Base-by-base conservation (phyloP, 2,797 vertebrate genomes). In the Nyctibius grandis region DNA sequence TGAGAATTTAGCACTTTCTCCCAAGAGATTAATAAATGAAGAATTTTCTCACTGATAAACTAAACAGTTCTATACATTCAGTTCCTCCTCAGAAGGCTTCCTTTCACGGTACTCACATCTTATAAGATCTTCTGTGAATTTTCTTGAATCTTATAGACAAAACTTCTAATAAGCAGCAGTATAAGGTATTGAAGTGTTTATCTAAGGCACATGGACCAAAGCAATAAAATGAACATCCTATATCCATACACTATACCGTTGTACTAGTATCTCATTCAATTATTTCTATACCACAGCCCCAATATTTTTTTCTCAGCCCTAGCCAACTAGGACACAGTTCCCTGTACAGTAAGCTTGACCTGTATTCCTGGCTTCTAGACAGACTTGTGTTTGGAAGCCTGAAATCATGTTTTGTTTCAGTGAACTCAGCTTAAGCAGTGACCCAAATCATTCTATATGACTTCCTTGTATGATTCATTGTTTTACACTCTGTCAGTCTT, bases 401-500 rank as follows among this genome's bases (percentile, higher is more conserved):
- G 34, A 89, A 92, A 54, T 50, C 26, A 13, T 57, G 57, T 65
- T n/a, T 88, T 78, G 6, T 50, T 89, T 86, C 22, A 65, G 70
- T 40, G 63, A 92, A 69, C 25, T 65, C 65, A 65, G 21, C 18
- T 81, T 72, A 69, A 92, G 57, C 38, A 91, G 33, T 79, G 94
- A 95, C 67, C 86, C 84, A 65, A 59, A 44, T 78, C 38, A 59
- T 78, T 72, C 33, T 82, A 33, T 75, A 12, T 82, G 77, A 81
- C 53, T 87, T 57, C 34, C 31, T 15, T 76, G 44, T 12, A 34
- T 0, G 2, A 28, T 36, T 83, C 40, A 40, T 33, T 50, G 54
- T 63, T 85, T 91, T 57, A n/a, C 4, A 11, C 29, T 68, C n/a
- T 2, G 22, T 72, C 76, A 60, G 0, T 79, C 53, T 78, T 8